Base-by-base conservation (phyloP, 1,140 invertebrate species). In the Drosophila ficusphila region DNA sequence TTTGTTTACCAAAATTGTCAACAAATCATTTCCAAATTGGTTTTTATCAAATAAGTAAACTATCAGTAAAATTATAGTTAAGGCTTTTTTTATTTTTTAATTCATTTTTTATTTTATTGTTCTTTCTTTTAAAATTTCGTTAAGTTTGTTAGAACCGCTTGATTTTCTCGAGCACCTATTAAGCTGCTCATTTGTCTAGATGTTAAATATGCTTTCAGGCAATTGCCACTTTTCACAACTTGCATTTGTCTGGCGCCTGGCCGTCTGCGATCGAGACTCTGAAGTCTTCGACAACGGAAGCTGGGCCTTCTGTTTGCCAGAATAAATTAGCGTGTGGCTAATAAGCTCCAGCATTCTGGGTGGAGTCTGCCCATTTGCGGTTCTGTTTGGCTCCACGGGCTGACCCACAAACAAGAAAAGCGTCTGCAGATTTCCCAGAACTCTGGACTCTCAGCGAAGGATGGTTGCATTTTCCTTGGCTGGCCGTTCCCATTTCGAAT, bases 311-410 rank as follows among this genome's bases (percentile, higher is more conserved):
- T 54, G 23, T 76, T 83, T 62, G 61, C 56, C 54, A 38, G 57
- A 57, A 74, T 79, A 74, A 79, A 81, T 85, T 86, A 85, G 81
- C 81, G 68, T 86, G 79, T 79, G 85, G 71, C 56, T 85, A 85
- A 83, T 85, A 83, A 71, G 51, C 51, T 18, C 18, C 27, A 36
- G 44, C 31, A 29, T 33, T 29, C 56, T 53, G 47, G 42, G 34
- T 31, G 57, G 58, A 54, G 68, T 49, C 27, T 25, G 36, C 23
- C 36, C 23, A 33, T 23, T 7, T 36, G 49, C 23, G 19, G 36
- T 41, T 25, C 16, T 23, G 8, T 27, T 46, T 18, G 19, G 8
- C 4, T 38, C 25, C 19, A 19, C n/a, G 42, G 42, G 21, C 44
- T 74, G 58, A 56, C 71, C 48, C 58, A 74, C 47, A 74, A 64